phyloP scores from a whole-genome alignment of 2,113 vertebrate genomes.

The Craseonycteris thonglongyai region DNA sequence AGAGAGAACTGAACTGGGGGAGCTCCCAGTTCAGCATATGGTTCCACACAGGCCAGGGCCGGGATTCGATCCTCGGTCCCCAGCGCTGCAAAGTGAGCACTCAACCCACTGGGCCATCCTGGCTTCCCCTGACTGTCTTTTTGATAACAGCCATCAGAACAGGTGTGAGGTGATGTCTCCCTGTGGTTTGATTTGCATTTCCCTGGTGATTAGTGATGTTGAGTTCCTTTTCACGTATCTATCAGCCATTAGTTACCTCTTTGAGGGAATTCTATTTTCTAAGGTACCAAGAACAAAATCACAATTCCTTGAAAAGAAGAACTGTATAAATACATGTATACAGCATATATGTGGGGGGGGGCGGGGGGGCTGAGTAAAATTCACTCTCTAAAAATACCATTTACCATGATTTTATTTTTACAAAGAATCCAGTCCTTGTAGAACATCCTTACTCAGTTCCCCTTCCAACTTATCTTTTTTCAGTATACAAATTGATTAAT shows the following conservation, averaged over 20 bases:
- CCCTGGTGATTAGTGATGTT: not conserved
- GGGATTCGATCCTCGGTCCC: no score
- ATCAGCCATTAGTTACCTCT: not conserved
- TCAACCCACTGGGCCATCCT: no score
- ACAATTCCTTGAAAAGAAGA: not conserved
- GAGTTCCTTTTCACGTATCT: not conserved
- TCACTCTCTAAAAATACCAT: not conserved
- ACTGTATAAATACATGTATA: slow-evolving; percentile 12
- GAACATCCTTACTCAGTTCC: not conserved
- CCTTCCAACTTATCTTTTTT: not conserved
- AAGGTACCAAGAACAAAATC: not conserved
- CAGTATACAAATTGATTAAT: not conserved
- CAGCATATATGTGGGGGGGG: no score
- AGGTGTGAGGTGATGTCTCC: not conserved
- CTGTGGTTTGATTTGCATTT: not conserved
- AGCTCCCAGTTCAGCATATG: no score
- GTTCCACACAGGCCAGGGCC: no score
- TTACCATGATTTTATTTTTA: slow-evolving; percentile 11
- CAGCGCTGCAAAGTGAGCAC: no score
- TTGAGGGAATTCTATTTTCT: not conserved
- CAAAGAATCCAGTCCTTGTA: not conserved
- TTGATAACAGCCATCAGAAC: not conserved
- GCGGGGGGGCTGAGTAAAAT: not conserved
- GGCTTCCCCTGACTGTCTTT: no score
- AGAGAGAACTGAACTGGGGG: no score